phyloP scores from a whole-genome alignment of 2,113 vertebrate species.

The Cyprinus carpio region DNA sequence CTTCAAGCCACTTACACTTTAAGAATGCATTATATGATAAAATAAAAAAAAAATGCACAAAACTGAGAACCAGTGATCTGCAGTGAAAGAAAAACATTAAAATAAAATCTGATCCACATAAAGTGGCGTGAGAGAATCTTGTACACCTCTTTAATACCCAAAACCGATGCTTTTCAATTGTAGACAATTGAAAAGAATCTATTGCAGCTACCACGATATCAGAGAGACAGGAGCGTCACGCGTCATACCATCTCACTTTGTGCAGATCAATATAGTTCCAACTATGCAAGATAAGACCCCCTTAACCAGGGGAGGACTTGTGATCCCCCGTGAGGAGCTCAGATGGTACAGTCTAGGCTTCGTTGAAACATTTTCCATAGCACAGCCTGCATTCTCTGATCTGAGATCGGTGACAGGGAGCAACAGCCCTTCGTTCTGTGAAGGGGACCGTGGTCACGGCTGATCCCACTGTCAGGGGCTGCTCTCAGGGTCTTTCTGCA shows the following conservation, averaged over 20 bases:
- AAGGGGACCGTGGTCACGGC: neutral
- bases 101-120: neutral
- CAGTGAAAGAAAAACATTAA: neutral
- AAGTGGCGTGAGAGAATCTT: neutral
- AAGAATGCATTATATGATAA: slow-evolving; percentile 12
- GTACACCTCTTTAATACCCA: neutral
- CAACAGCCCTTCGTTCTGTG: neutral
- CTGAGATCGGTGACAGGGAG: slow-evolving; percentile 29
- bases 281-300: slow-evolving; percentile 28
- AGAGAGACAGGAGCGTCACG: slow-evolving; percentile 20
- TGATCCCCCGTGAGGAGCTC: neutral
- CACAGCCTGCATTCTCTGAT: slow-evolving; percentile 12
- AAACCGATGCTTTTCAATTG: neutral
- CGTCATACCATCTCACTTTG: neutral
- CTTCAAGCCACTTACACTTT: slow-evolving; percentile 10
- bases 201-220: slow-evolving; percentile 27
- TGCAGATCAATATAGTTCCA: slow-evolving; percentile 39
- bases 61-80: neutral
- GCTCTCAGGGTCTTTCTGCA: slow-evolving; percentile 12
- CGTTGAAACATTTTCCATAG: neutral
- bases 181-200: slow-evolving; percentile 4
- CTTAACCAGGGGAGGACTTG: slow-evolving; percentile 1
- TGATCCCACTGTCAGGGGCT: slow-evolving; percentile 43
- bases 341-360: slow-evolving; percentile 7
- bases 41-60: neutral